Base-by-base conservation (phyloP, 2,797 vertebrate species). In the Helarctos malayanus region DNA sequence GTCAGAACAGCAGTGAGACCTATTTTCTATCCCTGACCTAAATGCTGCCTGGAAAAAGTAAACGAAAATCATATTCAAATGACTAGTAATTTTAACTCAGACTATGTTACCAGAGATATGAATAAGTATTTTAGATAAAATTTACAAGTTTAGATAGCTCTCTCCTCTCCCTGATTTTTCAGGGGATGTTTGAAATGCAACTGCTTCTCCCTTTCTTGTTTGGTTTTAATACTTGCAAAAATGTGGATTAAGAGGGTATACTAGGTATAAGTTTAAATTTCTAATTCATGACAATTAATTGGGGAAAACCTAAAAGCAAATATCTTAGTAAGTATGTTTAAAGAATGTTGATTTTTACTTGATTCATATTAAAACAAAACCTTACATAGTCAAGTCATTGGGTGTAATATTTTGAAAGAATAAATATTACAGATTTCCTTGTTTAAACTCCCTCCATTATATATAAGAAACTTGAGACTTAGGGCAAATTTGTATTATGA, bases 201-300 rank as follows among this genome's bases (percentile, higher is more conserved):
- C 47, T 94, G n/a, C 45, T 76, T 84, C 11, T 92, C 29, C 8
- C 23, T 57, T 90, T 78, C 32, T 61, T 73, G 12, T 88, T 90
- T 83, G 9, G 15, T 76, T 92, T 91, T 63, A 69, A 89, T 69
- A 87, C 16, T 95, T 93, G 87, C 16, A 49, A 76, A 95, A 84
- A 69, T 65, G 1, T 61, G 45, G 38, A 32, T 57, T 57, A 63
- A 75, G 4, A 92, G 19, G 3, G 10, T 3, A 47, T 25, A 21
- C 0, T 2, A 76, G 25, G 8, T 79, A 86, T 71, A 95, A 65
- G 3, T 45, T 75, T 90, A 90, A 14, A 90, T 84, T 84, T 81
- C 59, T 69, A 90, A 91, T 32, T 81, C 5, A 49, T 38, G 4
- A 21, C 27, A 3, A 79, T 68, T 71, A 88, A 73, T 49, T 78